A percentile compares a stretch with the other conserved stretches of the same genome.
phyloP scores from a whole-genome alignment of 2,113 vertebrate genomes.

The Nymphicus hollandicus region DNA sequence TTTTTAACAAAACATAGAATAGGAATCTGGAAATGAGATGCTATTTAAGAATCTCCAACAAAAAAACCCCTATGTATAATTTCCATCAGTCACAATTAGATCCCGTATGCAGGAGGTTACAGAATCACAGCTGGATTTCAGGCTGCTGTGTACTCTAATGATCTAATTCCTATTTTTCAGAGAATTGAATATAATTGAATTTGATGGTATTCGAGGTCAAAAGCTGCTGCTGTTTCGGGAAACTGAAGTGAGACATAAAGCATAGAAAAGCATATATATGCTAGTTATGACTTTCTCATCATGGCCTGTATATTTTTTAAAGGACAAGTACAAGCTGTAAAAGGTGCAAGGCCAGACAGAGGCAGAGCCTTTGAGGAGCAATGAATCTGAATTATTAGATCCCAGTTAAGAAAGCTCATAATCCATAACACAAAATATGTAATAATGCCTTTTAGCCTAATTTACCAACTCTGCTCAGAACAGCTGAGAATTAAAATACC shows the following conservation, averaged over 20 bases:
- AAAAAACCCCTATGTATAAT: background rate
- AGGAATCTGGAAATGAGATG: background rate
- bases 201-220: background rate
- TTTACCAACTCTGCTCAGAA: background rate
- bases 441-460: background rate
- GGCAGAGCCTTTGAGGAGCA: background rate
- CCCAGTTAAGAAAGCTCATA: background rate
- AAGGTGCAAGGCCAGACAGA: background rate
- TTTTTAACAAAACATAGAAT: background rate
- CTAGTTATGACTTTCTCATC: background rate
- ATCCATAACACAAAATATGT: background rate
- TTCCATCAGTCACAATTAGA: background rate
- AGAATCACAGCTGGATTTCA: conserved; percentile 21
- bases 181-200: background rate
- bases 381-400: background rate
- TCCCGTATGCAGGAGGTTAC: background rate
- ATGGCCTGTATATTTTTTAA: background rate
- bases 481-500: conserved; percentile 10
- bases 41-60: background rate
- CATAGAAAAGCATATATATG: background rate
- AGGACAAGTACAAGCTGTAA: background rate
- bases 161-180: conserved; percentile 13
- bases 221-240: background rate
- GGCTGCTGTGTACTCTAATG: background rate
- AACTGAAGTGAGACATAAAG: background rate